Conservation (phyloP, 30 jellyfish, hydroid and myxozoan species). For the Aurelia aurita complex sp. Pacific region DNA sequence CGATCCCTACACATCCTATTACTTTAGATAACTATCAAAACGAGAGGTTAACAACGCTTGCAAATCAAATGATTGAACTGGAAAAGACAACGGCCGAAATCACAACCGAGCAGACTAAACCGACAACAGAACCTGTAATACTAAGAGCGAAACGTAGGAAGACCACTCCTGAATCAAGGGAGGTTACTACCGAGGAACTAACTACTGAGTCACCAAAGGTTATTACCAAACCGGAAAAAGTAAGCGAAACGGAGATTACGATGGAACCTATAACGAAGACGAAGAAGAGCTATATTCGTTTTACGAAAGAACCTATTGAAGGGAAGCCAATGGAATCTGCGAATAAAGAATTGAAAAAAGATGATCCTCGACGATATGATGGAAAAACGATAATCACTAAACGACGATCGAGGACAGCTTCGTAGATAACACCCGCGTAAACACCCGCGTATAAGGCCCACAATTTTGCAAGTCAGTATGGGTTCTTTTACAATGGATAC, state of each 20-base stretch:
- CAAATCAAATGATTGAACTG: slow-evolving; percentile 46
- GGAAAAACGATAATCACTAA: slow-evolving; percentile 40
- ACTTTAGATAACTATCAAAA: slow-evolving; percentile 23
- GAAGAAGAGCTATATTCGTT: slow-evolving; percentile 2
- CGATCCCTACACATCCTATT: slow-evolving; percentile 22
- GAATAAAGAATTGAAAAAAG: slow-evolving; percentile 35
- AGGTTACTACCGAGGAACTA: background rate
- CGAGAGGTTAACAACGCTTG: slow-evolving; percentile 38
- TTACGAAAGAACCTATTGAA: background rate
- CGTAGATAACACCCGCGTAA: no score
- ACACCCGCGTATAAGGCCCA: no score
- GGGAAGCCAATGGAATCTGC: slow-evolving; percentile 54
- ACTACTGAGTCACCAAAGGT: background rate
- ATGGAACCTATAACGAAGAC: background rate
- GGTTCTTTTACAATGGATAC: no score
- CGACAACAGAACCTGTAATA: slow-evolving; percentile 23
- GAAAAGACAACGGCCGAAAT: slow-evolving; percentile 1
- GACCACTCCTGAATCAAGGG: background rate
- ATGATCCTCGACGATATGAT: slow-evolving; percentile 53
- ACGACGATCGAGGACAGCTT: background rate
- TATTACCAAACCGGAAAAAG: no score
- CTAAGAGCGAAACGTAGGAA: background rate
- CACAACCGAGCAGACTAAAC: background rate
- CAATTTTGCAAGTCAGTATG: no score
- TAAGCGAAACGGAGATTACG: slow-evolving; percentile 4